These are phyloP conservation scores for Sebastes schlegelii DNA, from an alignment of 2,113 vertebrate species.

Conservation along the genomic window DNA sequence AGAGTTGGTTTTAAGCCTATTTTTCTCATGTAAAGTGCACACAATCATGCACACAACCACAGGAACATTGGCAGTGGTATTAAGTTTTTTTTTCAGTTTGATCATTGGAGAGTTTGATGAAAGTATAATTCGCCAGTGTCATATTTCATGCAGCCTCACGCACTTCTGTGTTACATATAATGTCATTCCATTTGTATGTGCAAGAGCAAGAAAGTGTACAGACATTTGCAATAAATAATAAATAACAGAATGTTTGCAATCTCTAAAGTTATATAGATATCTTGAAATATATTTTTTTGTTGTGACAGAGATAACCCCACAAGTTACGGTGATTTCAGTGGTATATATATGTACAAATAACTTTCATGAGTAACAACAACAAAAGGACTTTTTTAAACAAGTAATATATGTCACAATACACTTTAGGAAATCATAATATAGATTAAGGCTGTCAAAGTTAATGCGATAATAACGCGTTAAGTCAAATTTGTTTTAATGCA, in stretches of 20 bases:
- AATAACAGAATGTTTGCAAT: not conserved
- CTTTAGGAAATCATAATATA: not conserved
- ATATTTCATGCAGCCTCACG: conserved; percentile 7
- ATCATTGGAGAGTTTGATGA: not conserved
- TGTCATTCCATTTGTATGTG: conserved; percentile 21
- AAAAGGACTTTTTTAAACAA: not conserved
- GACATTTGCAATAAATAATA: conserved; percentile 41
- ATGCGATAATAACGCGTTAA: too few species aligned
- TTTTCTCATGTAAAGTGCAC: not conserved
- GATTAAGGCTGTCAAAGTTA: too few species aligned
- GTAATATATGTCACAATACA: not conserved
- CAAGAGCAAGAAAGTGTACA: conserved; percentile 18
- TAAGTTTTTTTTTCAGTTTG: not conserved
- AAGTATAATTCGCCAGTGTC: not conserved
- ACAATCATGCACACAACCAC: not conserved
- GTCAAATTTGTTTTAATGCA: too few species aligned
- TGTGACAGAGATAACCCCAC: not conserved
- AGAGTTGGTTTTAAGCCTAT: not conserved
- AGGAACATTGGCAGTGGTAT: not conserved
- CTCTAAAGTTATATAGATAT: not conserved
- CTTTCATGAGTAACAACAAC: not conserved
- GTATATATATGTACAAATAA: not conserved
- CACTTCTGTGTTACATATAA: not conserved
- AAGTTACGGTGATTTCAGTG: not conserved
- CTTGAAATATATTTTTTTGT: not conserved